Conservation (phyloP, 2,797 vertebrate species). For the Kryptopterus vitreolus region DNA sequence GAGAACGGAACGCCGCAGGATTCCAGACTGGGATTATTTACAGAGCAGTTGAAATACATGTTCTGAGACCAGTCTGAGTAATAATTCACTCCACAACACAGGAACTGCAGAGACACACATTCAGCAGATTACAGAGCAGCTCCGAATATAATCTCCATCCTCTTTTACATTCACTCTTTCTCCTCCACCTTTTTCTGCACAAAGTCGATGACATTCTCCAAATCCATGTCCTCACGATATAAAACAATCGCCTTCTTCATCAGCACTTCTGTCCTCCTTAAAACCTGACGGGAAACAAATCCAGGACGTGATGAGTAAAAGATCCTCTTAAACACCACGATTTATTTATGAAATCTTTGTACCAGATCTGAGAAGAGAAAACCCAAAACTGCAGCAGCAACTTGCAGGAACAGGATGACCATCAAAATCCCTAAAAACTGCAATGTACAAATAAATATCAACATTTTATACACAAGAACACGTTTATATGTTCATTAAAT, state of each 20-base stretch:
- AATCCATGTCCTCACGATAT: conserved; percentile 80
- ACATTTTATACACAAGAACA: background rate
- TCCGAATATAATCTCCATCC: background rate
- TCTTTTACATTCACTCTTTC: background rate
- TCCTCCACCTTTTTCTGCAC: conserved; percentile 81
- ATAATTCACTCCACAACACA: conserved; percentile 78
- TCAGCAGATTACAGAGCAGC: background rate
- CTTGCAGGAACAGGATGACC: conserved; percentile 73
- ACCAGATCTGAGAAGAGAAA: conserved; percentile 80
- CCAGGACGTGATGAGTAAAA: background rate
- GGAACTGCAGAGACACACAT: conserved; percentile 67
- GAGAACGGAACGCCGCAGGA: conserved; percentile 83
- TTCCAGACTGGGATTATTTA: conserved; percentile 79
- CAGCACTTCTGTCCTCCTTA: conserved; percentile 71
- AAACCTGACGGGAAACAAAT: conserved; percentile 60
- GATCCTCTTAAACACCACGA: background rate
- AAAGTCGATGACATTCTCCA: conserved; percentile 84
- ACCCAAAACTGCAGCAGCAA: conserved; percentile 68
- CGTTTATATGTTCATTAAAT: background rate
- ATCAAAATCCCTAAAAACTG: conserved; percentile 77
- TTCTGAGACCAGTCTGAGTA: conserved; percentile 80
- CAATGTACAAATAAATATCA: conserved; percentile 22
- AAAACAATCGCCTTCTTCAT: conserved; percentile 66
- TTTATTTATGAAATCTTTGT: conserved; percentile 32
- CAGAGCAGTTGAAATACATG: conserved; percentile 76